Evolutionary conservation across 2,113 vertebrate species (phyloP).

Genomic region (Plotosus lineatus): DNA sequence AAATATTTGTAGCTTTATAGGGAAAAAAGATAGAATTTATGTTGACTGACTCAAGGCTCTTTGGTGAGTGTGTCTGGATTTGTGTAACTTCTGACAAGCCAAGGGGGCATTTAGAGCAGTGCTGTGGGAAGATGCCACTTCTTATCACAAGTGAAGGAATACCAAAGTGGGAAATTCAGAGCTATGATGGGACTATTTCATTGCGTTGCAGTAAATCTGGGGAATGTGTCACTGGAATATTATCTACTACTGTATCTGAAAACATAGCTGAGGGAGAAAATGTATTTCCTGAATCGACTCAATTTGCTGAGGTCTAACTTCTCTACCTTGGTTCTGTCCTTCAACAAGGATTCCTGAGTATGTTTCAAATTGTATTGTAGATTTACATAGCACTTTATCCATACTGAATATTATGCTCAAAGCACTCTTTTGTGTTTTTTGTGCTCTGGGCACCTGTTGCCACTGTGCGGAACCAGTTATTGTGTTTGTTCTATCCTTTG

Average conservation of each 20-base stretch:
- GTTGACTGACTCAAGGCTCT: background rate
- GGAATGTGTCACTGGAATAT: conserved; percentile 26
- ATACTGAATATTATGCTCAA: no score
- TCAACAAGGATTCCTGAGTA: background rate
- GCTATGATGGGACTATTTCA: conserved; percentile 40
- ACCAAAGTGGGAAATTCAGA: conserved; percentile 27
- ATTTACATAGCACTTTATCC: no score
- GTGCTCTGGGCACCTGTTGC: no score
- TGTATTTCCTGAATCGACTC: background rate
- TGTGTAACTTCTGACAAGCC: conserved; percentile 14
- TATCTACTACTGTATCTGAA: conserved; percentile 30
- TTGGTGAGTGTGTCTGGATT: background rate
- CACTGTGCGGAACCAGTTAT: no score
- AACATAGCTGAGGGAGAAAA: conserved; percentile 9
- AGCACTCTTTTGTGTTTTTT: no score
- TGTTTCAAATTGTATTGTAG: no score
- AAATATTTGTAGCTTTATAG: no score
- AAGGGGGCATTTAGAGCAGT: conserved; percentile 24
- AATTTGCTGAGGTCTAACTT: background rate
- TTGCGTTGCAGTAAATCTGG: conserved; percentile 20
- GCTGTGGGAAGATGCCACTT: conserved; percentile 35
- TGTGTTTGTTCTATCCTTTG: no score
- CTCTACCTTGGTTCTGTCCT: background rate
- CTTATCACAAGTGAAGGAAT: conserved; percentile 32
- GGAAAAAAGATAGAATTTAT: no score